These are phyloP conservation scores for Fistularia tabacaria DNA, from an alignment of 2,797 vertebrate genomes.

Conservation along the genomic window DNA sequence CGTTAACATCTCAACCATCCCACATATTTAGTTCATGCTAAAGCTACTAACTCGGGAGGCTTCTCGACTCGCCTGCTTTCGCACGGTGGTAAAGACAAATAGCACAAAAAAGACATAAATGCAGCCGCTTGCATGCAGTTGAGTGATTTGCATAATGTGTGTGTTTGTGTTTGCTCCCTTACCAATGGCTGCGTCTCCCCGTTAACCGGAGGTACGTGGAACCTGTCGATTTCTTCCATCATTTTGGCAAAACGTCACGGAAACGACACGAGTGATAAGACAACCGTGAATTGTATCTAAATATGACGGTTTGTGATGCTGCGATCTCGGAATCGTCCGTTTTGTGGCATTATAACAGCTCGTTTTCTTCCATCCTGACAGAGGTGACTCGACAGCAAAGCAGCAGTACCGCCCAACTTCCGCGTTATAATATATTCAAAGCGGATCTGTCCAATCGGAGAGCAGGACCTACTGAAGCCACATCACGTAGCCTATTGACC, in stretches of 20 bases:
- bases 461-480: constrained; percentile 16
- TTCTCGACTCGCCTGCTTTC: constrained; percentile 1
- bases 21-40: constrained; percentile 24
- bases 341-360: constrained; percentile 71
- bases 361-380: constrained; percentile 73
- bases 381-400: constrained; percentile 87
- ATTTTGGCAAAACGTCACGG: constrained; percentile 68
- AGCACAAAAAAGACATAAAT: constrained; percentile 4
- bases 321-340: constrained; percentile 26
- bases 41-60: constrained; percentile 26
- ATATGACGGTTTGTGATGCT: constrained; percentile 26
- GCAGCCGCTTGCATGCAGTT: not conserved
- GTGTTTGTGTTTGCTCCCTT: constrained; percentile 58
- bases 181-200: constrained; percentile 94
- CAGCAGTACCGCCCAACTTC: constrained; percentile 77
- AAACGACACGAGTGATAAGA: constrained; percentile 22
- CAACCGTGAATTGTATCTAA: constrained; percentile 20
- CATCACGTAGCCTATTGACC: constrained; percentile 8
- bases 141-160: constrained; percentile 15
- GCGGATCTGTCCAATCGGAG: constrained; percentile 43
- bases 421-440: constrained; percentile 70
- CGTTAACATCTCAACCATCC: constrained; percentile 31
- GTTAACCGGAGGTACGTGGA: constrained; percentile 92
- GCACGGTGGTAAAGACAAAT: constrained; percentile 28
- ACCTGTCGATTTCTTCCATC: constrained; percentile 97